Conservation (phyloP, 2,888 invertebrate genomes). For the Pantelozetes paolii region DNA sequence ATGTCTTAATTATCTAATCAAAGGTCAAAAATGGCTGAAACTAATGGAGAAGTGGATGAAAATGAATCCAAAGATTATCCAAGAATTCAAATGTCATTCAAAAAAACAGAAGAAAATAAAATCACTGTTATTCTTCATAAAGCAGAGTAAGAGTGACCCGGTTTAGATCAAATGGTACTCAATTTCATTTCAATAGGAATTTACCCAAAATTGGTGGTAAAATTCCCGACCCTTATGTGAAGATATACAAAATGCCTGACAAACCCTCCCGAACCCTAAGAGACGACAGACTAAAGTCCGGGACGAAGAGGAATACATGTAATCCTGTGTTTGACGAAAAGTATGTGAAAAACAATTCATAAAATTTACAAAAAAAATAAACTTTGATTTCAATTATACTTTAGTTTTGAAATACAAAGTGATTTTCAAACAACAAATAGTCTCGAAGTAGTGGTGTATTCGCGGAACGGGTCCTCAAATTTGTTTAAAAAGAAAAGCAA, state of each 20-base stretch:
- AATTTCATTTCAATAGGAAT: conserved; percentile 59
- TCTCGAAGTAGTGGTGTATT: conserved; percentile 5
- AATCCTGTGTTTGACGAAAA: conserved; percentile 83
- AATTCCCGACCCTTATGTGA: conserved; percentile 85
- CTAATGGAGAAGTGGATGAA: background rate
- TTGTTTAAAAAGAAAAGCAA: conserved; percentile 33
- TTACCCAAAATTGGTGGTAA: conserved; percentile 76
- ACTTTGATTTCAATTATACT: background rate
- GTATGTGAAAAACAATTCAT: conserved; percentile 1
- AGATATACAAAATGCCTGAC: conserved; percentile 77
- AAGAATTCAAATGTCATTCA: conserved; percentile 74
- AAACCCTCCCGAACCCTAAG: conserved; percentile 56
- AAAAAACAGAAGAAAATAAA: conserved; percentile 77
- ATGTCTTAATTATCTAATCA: background rate
- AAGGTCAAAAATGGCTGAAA: no score
- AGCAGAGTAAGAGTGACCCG: conserved; percentile 71
- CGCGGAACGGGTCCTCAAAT: background rate
- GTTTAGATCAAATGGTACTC: conserved; percentile 54
- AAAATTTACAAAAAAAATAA: background rate
- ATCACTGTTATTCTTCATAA: conserved; percentile 80
- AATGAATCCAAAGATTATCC: conserved; percentile 26
- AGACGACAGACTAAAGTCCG: conserved; percentile 52
- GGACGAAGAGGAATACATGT: conserved; percentile 74
- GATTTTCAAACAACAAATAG: background rate
- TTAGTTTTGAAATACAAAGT: conserved; percentile 3